phyloP scores from a whole-genome alignment of 2,113 vertebrate species.

The Astur gentilis region DNA sequence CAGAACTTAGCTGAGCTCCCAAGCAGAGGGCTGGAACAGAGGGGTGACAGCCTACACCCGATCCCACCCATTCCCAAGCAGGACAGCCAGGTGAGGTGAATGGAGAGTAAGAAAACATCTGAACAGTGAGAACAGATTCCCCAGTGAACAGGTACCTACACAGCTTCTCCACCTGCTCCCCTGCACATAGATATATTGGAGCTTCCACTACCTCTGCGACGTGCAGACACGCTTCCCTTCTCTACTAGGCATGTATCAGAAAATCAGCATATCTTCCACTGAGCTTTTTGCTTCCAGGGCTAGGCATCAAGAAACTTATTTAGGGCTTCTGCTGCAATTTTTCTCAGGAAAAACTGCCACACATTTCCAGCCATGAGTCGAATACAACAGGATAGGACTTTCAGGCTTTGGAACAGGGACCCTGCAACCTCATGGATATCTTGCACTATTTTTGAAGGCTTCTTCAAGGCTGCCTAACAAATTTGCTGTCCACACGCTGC shows the following conservation, averaged over 20 bases:
- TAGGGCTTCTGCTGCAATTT: not conserved
- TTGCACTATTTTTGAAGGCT: not conserved
- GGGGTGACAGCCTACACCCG: not conserved
- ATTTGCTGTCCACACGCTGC: not conserved
- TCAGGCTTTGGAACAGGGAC: not conserved
- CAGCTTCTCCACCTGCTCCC: not conserved
- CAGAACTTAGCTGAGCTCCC: not conserved
- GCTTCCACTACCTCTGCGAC: not conserved
- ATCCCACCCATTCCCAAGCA: not conserved
- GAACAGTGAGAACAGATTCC: not conserved
- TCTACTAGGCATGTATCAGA: accelerated
- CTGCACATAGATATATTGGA: not conserved
- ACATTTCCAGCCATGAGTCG: not conserved
- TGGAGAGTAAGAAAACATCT: not conserved
- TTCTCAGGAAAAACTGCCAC: not conserved
- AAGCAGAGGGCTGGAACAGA: not conserved
- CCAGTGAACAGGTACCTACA: accelerated
- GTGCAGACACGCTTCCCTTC: not conserved
- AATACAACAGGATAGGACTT: not conserved
- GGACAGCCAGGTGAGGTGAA: not conserved
- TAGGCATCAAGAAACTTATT: not conserved
- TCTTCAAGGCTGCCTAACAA: not conserved
- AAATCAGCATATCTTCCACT: not conserved
- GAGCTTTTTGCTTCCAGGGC: not conserved
- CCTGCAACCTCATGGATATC: not conserved